Evolutionary conservation across 2,113 vertebrate species (phyloP), one percentile per base, ranked within the genome.

Genomic region (Colossoma macropomum): DNA sequence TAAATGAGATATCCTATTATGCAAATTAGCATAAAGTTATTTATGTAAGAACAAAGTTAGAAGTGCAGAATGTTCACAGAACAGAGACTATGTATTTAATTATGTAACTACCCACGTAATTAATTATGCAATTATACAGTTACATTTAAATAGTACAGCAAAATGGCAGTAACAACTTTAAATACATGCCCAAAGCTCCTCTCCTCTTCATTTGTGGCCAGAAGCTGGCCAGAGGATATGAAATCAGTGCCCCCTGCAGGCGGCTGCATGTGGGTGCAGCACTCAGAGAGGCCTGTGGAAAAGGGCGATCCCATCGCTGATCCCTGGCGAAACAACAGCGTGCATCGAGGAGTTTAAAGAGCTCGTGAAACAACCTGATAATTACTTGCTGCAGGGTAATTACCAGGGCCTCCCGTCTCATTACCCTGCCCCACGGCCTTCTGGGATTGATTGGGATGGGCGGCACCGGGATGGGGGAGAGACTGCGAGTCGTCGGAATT

Each of bases 211-310:
- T 60, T 71, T 23, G 69, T 69, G 77, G 59, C 62, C 81, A 59
- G 77, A 62, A 68, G 62, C 59, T 8, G 50, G 70, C 54, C 38
- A 21, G 79, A 77, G 79, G n/a, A 70, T 75, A 85, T 84, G 86
- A 84, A 85, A 92, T 92, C 86, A 90, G 89, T 93, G 93, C 91
- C 94, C 92, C 90, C 93, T 93, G 88, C 89, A 93, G 93, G 93
- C 90, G 83, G 80, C 23, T 66, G 3, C 0, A 34, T 62, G 87
- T 50, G 71, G 45, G 32, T 74, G 21, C 89, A 83, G 4, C 15
- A 10, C 54, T 23, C 25, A 19, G 11, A 68, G 50, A 52, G 75
- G 83, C 81, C 84, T 80, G 80, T 78, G 79, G 56, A 50, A 84
- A 84, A 88, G 76, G 73, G 76, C 82, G 41, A 78, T 68, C 75